Conservation (phyloP, 2,797 vertebrate species). For the Sebastes oblongus region DNA sequence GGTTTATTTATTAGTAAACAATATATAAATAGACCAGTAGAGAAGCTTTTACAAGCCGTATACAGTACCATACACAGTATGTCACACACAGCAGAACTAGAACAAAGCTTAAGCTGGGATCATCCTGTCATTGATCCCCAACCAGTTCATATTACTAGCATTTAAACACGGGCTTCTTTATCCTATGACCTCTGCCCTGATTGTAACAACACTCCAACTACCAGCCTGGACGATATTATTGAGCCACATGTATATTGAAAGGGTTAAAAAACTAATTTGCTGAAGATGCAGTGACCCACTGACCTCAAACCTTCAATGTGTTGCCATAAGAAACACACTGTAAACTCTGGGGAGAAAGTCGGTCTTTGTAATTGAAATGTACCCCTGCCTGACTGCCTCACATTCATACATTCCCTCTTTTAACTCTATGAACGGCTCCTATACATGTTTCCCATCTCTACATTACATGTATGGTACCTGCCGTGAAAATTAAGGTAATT, state of each 20-base stretch:
- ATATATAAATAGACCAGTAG: neutral
- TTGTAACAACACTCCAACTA: neutral
- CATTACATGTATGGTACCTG: no score
- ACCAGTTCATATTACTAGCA: constrained; percentile 10
- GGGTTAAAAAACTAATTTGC: constrained; percentile 19
- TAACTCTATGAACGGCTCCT: neutral
- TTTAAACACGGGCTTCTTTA: constrained; percentile 14
- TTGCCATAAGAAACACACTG: neutral
- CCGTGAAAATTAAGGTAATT: no score
- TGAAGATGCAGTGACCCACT: constrained; percentile 21
- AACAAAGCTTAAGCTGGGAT: constrained; percentile 32
- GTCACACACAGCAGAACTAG: neutral
- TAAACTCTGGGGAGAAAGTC: constrained; percentile 10
- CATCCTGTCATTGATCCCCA: constrained; percentile 34
- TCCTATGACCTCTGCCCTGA: constrained; percentile 16
- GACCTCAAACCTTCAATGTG: constrained; percentile 11
- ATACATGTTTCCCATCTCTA: no score
- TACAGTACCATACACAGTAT: neutral
- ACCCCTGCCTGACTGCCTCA: neutral
- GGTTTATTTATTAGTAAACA: neutral
- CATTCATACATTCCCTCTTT: neutral
- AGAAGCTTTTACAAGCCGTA: neutral
- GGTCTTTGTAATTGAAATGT: constrained; percentile 13
- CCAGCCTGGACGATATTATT: neutral
- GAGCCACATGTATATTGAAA: neutral